These are phyloP conservation scores for Graphium colonna DNA, from an alignment of 2,888 invertebrate genomes.

Conservation along the genomic window DNA sequence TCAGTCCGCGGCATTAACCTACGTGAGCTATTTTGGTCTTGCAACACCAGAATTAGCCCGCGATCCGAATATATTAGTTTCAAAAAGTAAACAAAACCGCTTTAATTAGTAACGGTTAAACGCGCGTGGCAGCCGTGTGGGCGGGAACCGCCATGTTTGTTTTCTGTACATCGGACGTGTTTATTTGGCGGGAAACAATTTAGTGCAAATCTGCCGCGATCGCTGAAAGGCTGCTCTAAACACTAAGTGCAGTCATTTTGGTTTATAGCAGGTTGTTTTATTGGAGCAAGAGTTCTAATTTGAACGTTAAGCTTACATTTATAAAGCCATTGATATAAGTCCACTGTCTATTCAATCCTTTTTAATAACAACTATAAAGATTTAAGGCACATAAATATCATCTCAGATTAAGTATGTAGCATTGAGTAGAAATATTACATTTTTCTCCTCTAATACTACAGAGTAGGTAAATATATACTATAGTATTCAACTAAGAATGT, in stretches of 20 bases:
- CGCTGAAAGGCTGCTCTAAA: slow-evolving; percentile 63
- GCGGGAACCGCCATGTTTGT: slow-evolving; percentile 51
- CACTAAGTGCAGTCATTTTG: slow-evolving; percentile 39
- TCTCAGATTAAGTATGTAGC: too few relatives aligned
- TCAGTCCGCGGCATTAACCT: slow-evolving; percentile 34
- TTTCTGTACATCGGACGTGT: slow-evolving; percentile 54
- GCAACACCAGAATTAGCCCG: slow-evolving; percentile 61
- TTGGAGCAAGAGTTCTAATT: too few relatives aligned
- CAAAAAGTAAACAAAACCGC: slow-evolving; percentile 61
- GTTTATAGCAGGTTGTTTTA: neutral
- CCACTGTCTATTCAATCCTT: too few relatives aligned
- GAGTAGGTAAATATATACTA: too few relatives aligned
- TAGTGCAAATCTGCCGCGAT: slow-evolving; percentile 64
- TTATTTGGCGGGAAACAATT: slow-evolving; percentile 64
- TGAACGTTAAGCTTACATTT: too few relatives aligned
- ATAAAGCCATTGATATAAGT: too few relatives aligned
- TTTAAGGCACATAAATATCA: too few relatives aligned
- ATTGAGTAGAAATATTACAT: too few relatives aligned
- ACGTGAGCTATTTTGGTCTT: slow-evolving; percentile 54
- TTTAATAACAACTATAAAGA: too few relatives aligned
- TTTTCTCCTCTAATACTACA: too few relatives aligned
- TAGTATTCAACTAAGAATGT: too few relatives aligned
- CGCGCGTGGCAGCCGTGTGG: slow-evolving; percentile 54
- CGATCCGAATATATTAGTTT: slow-evolving; percentile 55
- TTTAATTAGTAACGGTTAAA: slow-evolving; percentile 64